Conservation (phyloP, 2,888 invertebrate genomes). For the Papilio elwesi region DNA sequence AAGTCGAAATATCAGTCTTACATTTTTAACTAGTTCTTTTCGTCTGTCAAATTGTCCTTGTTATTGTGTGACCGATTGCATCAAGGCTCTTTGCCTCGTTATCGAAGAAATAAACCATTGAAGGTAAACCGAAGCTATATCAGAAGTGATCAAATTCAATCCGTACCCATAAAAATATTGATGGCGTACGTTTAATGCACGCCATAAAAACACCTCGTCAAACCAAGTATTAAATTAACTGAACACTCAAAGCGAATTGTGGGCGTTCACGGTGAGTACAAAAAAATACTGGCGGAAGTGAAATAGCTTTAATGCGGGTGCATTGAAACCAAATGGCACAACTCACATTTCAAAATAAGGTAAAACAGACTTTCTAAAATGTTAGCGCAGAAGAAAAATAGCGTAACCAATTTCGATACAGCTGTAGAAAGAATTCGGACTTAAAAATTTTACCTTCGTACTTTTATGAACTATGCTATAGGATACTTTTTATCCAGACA, state of each 20-base stretch:
- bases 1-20: no score
- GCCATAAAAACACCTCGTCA: conserved; percentile 31
- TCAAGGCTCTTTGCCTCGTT: not conserved
- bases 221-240: conserved; percentile 29
- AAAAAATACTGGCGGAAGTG: conserved; percentile 15
- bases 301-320: conserved; percentile 19
- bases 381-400: no score
- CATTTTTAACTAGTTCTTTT: no score
- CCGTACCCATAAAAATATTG: conserved; percentile 18
- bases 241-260: conserved; percentile 22
- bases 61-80: not conserved
- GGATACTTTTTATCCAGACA: conserved; percentile 21
- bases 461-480: conserved; percentile 1
- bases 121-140: conserved; percentile 12
- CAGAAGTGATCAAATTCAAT: conserved; percentile 27
- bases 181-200: conserved; percentile 5
- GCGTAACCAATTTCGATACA: no score
- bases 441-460: not conserved
- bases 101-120: conserved; percentile 3
- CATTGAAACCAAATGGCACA: not conserved
- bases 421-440: no score
- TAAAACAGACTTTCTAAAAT: not conserved
- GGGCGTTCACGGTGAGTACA: conserved; percentile 12
- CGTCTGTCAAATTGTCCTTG: no score
- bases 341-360: not conserved